These are phyloP conservation scores for Hirudinaria manillensis DNA, from an alignment of 2,888 invertebrate genomes.

Conservation along the genomic window DNA sequence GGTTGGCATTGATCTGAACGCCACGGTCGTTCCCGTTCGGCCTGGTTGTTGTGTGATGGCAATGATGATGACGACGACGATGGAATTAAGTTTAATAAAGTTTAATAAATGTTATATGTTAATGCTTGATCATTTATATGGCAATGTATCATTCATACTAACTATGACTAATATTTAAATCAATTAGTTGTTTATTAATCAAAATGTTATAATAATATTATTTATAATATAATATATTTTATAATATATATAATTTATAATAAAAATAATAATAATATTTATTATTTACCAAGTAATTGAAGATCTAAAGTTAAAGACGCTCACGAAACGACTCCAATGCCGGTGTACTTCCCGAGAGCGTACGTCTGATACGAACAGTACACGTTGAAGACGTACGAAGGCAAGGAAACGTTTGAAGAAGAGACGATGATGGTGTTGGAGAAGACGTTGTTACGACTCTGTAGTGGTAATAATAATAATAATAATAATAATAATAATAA, in stretches of 20 bases:
- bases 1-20: conserved; percentile 23
- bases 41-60: no score
- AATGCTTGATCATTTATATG: no score
- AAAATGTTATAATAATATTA: no score
- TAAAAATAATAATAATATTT: not conserved
- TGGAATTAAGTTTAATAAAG: no score
- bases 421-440: conserved; percentile 5
- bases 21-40: conserved; percentile 33
- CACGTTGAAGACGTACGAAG: conserved; percentile 34
- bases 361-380: conserved; percentile 33
- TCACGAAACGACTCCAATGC: conserved; percentile 35
- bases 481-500: not conserved
- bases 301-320: not conserved
- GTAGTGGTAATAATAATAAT: not conserved
- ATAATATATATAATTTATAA: not conserved
- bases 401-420: not conserved
- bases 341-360: conserved; percentile 29
- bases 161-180: no score
- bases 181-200: no score
- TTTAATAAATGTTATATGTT: no score
- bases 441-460: conserved; percentile 9
- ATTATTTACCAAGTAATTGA: not conserved
- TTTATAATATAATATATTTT: no score
- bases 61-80: no score
- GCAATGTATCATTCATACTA: no score